Evolutionary conservation across 2,113 vertebrate genomes (phyloP).

Genomic region (Ceyx melanurus): DNA sequence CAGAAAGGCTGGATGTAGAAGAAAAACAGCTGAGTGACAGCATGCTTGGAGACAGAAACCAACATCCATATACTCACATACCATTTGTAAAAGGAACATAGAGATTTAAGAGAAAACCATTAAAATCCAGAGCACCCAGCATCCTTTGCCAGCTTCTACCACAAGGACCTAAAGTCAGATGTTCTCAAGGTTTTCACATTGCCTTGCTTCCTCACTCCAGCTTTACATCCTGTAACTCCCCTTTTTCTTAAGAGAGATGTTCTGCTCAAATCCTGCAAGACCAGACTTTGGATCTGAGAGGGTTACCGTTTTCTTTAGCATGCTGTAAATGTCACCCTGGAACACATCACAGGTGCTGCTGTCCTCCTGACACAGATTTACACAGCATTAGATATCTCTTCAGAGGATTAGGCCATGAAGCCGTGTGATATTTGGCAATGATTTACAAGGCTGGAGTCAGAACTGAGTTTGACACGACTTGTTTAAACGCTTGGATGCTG

Average conservation of each 20-base stretch:
- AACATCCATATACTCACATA: background rate
- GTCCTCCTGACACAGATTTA: slow-evolving; percentile 64
- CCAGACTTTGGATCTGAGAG: background rate
- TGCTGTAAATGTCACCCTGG: slow-evolving; percentile 18
- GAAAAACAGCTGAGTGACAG: background rate
- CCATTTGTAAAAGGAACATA: background rate
- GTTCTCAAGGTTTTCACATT: background rate
- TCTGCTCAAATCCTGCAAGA: background rate
- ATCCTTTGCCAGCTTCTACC: background rate
- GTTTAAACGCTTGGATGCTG: slow-evolving; percentile 33
- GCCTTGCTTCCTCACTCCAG: background rate
- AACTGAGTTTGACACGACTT: background rate
- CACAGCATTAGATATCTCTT: slow-evolving; percentile 25
- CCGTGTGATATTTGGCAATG: slow-evolving; percentile 31
- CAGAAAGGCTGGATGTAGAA: background rate
- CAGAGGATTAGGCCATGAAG: slow-evolving; percentile 35
- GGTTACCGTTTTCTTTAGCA: background rate
- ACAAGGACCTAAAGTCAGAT: background rate
- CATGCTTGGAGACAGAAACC: background rate
- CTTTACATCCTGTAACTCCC: background rate
- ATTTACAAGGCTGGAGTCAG: slow-evolving; percentile 26
- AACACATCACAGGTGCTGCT: slow-evolving; percentile 34
- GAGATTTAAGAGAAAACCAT: background rate
- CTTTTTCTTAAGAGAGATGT: background rate
- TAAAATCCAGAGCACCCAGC: background rate